Evolutionary conservation across 1,140 invertebrate species (phyloP), one percentile per base, ranked within the genome.

Genomic region (Drosophila trapezifrons): DNA sequence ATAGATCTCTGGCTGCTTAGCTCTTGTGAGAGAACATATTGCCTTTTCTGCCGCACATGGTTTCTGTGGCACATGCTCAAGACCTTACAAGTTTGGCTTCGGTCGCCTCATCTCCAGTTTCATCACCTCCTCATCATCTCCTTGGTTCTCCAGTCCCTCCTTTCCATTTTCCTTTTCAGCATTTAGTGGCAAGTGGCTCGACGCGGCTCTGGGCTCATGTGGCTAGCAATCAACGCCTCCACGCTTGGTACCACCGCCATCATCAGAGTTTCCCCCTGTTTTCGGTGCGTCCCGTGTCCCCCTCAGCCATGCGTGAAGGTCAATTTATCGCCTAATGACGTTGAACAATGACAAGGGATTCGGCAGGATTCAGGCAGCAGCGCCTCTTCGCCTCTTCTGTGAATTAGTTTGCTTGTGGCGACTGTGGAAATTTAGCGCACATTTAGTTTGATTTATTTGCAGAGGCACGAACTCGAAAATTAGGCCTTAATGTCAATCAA

Each of bases 241-340:
- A 71, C 42, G 58, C 46, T 17, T 32, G 55, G 22, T 47, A 25
- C 25, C 13, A 10, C 1, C 25, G 18, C 25, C 17, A 20, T 29
- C 29, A 15, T 51, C 27, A 15, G 12, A 5, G 27, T 20, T 51
- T 6, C 27, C 29, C 18, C 13, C n/a, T 18, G 18, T 22, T 40
- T 40, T 15, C 40, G 20, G 56, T 3, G 38, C 3, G 22, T 17
- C 6, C 15, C 13, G 20, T 12, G 27, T 38, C 29, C 12, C 25
- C 20, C 54, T 45, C 32, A 59, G 45, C 67, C 74, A 78, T 72
- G 75, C 75, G 79, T 89, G 84, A 87, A 87, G 83, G 83, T 87
- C 83, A 87, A 87, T 87, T 87, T 89, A 87, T 87, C 84, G 83
- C 64, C 76, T 83, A 87, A 86, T 87, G 83, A 83, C 64, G 84